These are phyloP conservation scores for Drosophila differens DNA, from an alignment of 2,888 invertebrate genomes.

Conservation along the genomic window DNA sequence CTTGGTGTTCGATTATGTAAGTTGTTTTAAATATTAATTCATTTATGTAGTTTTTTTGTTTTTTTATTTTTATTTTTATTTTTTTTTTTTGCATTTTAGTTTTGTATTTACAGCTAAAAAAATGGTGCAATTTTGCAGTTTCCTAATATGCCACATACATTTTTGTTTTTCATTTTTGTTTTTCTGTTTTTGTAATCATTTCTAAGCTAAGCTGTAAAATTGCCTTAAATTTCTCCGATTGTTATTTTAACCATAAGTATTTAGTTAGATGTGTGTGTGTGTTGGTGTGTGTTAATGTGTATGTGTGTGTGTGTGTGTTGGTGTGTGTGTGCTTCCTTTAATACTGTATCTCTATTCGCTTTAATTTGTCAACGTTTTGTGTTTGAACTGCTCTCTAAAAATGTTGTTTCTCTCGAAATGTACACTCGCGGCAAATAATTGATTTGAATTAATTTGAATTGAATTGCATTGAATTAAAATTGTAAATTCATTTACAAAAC, in stretches of 20 bases:
- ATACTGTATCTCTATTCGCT: slow-evolving; percentile 48
- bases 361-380: background rate
- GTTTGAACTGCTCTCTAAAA: slow-evolving; percentile 31
- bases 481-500: slow-evolving; percentile 61
- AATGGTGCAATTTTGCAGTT: slow-evolving; percentile 34
- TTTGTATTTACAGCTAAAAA: slow-evolving; percentile 58
- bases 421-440: slow-evolving; percentile 66
- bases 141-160: slow-evolving; percentile 55
- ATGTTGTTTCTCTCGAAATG: slow-evolving; percentile 42
- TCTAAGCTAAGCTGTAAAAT: slow-evolving; percentile 61
- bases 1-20: slow-evolving; percentile 26
- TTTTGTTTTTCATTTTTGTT: slow-evolving; percentile 4
- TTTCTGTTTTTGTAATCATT: background rate
- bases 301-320: slow-evolving; percentile 8
- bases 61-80: background rate
- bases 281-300: slow-evolving; percentile 4
- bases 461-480: slow-evolving; percentile 1
- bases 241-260: slow-evolving; percentile 26
- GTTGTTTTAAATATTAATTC: slow-evolving; percentile 11
- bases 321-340: slow-evolving; percentile 30
- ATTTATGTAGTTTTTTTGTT: slow-evolving; percentile 6
- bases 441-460: slow-evolving; percentile 4
- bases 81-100: background rate
- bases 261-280: slow-evolving; percentile 8
- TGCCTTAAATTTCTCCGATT: slow-evolving; percentile 45